Percentiles rank a stretch among this genome's conserved stretches.
Evolutionary conservation across 1,140 invertebrate species (phyloP).

Genomic region (Drusus annulatus): DNA sequence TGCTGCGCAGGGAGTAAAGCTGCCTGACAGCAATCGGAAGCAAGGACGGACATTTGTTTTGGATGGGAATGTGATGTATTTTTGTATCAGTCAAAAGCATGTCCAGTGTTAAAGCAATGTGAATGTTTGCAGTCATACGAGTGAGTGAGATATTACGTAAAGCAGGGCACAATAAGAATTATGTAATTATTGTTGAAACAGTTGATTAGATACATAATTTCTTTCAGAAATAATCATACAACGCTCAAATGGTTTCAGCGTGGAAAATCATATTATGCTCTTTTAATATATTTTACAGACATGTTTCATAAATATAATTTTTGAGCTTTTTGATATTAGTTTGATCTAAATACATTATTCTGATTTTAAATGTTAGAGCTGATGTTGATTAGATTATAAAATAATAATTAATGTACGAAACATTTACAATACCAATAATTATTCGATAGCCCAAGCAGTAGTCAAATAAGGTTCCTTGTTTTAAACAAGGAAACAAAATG

Average conservation of each 20-base stretch:
- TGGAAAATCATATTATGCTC: not conserved
- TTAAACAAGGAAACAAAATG: too few species aligned
- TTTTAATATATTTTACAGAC: not conserved
- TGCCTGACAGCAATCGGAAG: constrained; percentile 48
- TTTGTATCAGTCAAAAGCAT: constrained; percentile 50
- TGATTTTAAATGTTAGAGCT: not conserved
- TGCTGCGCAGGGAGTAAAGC: constrained; percentile 32
- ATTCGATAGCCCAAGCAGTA: not conserved
- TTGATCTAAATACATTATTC: not conserved
- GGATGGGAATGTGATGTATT: constrained; percentile 46
- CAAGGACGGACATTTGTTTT: constrained; percentile 26
- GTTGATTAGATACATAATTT: not conserved
- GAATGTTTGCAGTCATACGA: not conserved
- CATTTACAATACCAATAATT: not conserved
- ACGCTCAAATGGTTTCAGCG: too few species aligned
- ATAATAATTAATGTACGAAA: not conserved
- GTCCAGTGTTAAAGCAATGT: constrained; percentile 51
- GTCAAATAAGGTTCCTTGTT: constrained; percentile 1
- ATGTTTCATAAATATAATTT: not conserved
- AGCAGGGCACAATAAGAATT: constrained; percentile 12
- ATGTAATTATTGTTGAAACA: constrained; percentile 5
- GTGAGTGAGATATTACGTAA: not conserved
- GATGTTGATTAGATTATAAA: not conserved
- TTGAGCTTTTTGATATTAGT: too few species aligned
- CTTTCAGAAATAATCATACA: too few species aligned